Evolutionary conservation across 2,113 vertebrate genomes (phyloP), one percentile per base, ranked within the genome.

Genomic region (Plectropomus leopardus): DNA sequence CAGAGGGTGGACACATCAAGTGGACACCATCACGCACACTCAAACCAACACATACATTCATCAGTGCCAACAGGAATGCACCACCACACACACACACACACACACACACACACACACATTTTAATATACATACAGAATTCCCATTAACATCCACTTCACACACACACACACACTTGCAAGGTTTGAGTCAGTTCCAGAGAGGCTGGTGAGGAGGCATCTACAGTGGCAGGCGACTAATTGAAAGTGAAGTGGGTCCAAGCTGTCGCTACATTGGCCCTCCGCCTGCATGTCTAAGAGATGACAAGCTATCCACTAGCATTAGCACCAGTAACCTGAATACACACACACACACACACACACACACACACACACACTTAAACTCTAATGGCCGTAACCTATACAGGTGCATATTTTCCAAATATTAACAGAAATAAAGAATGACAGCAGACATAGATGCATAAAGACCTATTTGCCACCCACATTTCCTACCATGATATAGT

Each of bases 201-300:
- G 30, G 69, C 71, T 74, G 47, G 70, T 70, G 75, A 82, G 70
- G 48, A 86, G 66, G 59, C 54, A 72, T 78, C 76, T 67, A 77
- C 42, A 74, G 70, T 57, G 84, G 67, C 83, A 72, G 57, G 32
- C 47, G 66, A 70, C 68, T 87, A 83, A 89, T 80, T 61, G 82
- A 86, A 81, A 74, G 36, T 82, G 65, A 89, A 70, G 57, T 59
- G 72, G 50, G 51, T 68, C 81, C 76, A 82, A 80, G 69, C 73
- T 72, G 77, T 73, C 21, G 47, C 36, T 36, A 58, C 34, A 1
- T 45, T 80, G 72, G 78, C 63, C 70, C 54, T 82, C 65, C 4
- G 63, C 78, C 83, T 77, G 71, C 68, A 44, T 36, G 30, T 48
- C 57, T 40, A 53, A 51, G 26, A 78, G 34, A 77, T 54, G 69